A percentile compares a stretch with the other conserved stretches of the same genome.
phyloP scores from a whole-genome alignment of 2,888 invertebrate genomes.

The Chironomus tentans region DNA sequence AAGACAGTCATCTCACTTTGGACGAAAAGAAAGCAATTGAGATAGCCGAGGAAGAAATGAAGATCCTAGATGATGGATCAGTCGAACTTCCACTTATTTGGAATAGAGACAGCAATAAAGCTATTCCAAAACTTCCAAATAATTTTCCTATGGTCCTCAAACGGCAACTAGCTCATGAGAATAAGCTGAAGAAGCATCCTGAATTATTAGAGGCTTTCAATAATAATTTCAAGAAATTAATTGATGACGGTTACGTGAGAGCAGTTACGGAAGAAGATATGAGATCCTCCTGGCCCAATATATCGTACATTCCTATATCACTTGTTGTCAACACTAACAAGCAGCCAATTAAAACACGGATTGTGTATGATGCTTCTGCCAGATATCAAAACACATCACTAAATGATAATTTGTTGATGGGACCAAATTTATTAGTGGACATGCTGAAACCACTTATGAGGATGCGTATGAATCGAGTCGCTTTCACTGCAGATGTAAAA shows the following conservation, averaged over 20 bases:
- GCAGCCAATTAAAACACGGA: conserved; percentile 29
- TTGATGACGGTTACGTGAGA: conserved; percentile 30
- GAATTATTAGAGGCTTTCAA: conserved; percentile 28
- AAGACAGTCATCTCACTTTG: background rate
- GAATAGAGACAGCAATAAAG: conserved; percentile 22
- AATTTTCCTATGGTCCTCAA: conserved; percentile 30
- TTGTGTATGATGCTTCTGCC: conserved; percentile 35
- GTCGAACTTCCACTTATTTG: conserved; percentile 30
- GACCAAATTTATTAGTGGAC: conserved; percentile 34
- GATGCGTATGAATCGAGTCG: conserved; percentile 35
- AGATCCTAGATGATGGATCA: background rate
- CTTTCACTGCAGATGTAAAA: conserved; percentile 34
- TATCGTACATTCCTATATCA: conserved; percentile 34
- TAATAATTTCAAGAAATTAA: conserved; percentile 29
- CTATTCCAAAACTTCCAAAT: conserved; percentile 29
- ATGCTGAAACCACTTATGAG: conserved; percentile 35
- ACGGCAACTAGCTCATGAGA: conserved; percentile 29
- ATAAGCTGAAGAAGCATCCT: conserved; percentile 29
- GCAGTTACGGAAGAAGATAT: conserved; percentile 29
- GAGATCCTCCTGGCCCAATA: conserved; percentile 21
- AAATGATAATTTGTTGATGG: conserved; percentile 34
- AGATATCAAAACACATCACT: conserved; percentile 31
- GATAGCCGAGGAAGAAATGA: conserved; percentile 28
- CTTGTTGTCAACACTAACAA: conserved; percentile 31
- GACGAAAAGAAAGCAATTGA: background rate